Percentiles rank a stretch among this genome's conserved stretches.
phyloP scores from a whole-genome alignment of 2,113 vertebrate species.

The Toxotes jaculatrix region DNA sequence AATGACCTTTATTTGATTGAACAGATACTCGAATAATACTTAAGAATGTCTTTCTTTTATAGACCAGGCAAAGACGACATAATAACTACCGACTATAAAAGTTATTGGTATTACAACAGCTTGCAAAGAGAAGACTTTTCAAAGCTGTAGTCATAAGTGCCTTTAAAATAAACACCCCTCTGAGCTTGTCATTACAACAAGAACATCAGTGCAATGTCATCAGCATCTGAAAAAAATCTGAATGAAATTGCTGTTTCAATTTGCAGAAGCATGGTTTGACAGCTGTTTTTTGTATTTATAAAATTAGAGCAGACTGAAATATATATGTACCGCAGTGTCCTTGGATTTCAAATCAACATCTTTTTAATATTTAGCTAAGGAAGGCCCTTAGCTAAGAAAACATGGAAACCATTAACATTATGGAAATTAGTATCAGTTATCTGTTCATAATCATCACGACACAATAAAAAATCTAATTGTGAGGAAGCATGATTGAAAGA shows the following conservation, averaged over 20 bases:
- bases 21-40: conserved; percentile 36
- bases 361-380: conserved; percentile 46
- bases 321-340: conserved; percentile 57
- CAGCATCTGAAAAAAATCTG: conserved; percentile 63
- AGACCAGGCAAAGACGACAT: conserved; percentile 48
- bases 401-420: conserved; percentile 56
- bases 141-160: conserved; percentile 65
- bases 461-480: conserved; percentile 61
- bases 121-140: conserved; percentile 67
- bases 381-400: conserved; percentile 40
- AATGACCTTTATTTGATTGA: conserved; percentile 61
- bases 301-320: conserved; percentile 57
- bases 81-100: conserved; percentile 58
- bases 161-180: conserved; percentile 77
- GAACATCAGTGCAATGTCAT: conserved; percentile 74
- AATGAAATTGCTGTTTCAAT: conserved; percentile 67
- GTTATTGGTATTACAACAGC: conserved; percentile 71
- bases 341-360: conserved; percentile 63
- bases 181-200: conserved; percentile 71
- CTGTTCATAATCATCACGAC: conserved; percentile 68
- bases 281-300: conserved; percentile 72
- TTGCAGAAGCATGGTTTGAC: conserved; percentile 60
- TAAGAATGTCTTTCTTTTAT: conserved; percentile 46
- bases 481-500: conserved; percentile 52
- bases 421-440: conserved; percentile 62